Evolutionary conservation across 1,140 invertebrate genomes (phyloP).

Genomic region (Drosophila micromelanica): DNA sequence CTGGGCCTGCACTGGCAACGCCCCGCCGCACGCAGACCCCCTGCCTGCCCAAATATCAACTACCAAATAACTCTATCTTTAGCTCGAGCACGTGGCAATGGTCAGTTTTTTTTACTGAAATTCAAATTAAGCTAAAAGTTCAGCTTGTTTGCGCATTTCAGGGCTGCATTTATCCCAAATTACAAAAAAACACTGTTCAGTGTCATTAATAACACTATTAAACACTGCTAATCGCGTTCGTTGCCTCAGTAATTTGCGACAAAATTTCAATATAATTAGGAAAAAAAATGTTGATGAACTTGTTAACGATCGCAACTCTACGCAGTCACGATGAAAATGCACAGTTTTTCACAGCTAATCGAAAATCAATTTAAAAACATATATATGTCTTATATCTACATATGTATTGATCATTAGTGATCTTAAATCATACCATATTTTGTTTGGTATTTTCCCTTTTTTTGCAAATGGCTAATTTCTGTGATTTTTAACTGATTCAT

Average conservation of each 20-base stretch:
- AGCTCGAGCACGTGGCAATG: slow-evolving; percentile 35
- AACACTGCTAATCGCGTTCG: slow-evolving; percentile 21
- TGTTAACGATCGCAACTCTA: slow-evolving; percentile 7
- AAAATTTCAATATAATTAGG: slow-evolving; percentile 25
- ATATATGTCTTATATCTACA: too few species aligned
- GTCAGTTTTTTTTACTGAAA: slow-evolving; percentile 2
- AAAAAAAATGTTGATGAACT: slow-evolving; percentile 28
- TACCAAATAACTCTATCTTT: slow-evolving; percentile 4
- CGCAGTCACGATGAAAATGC: slow-evolving; percentile 33
- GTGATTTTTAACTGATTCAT: too few species aligned
- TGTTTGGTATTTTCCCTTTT: too few species aligned
- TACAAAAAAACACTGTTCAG: background rate
- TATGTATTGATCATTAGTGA: too few species aligned
- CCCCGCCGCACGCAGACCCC: too few species aligned
- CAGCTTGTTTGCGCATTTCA: slow-evolving; percentile 5
- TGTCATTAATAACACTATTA: slow-evolving; percentile 42
- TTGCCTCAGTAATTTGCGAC: slow-evolving; percentile 25
- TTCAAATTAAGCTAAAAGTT: too few species aligned
- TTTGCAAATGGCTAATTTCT: too few species aligned
- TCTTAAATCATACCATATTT: too few species aligned
- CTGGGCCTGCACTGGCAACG: background rate
- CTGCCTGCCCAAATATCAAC: background rate
- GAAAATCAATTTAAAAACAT: background rate
- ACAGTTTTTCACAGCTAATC: background rate
- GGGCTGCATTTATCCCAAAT: slow-evolving; percentile 36